Conservation (phyloP, 1,140 invertebrate genomes). For the Cyclargus thomasi region DNA sequence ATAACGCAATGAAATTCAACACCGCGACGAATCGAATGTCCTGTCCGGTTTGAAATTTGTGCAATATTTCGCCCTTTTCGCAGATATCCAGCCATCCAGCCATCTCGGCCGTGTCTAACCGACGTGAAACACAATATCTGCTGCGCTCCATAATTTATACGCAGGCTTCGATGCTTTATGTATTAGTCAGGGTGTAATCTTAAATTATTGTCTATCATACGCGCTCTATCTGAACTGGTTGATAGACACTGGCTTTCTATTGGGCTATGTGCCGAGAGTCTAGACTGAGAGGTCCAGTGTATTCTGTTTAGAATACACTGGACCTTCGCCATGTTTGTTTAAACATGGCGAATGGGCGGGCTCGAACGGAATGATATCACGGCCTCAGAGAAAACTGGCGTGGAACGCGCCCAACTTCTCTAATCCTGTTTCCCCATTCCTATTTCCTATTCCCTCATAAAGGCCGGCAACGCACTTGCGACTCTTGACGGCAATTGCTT, state of each 20-base stretch:
- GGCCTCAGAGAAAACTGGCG: too few relatives aligned
- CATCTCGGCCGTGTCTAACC: slow-evolving; percentile 54
- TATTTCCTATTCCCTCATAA: too few relatives aligned
- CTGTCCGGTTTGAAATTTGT: slow-evolving; percentile 69
- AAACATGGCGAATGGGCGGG: too few relatives aligned
- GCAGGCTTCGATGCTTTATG: slow-evolving; percentile 46
- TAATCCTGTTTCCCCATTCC: too few relatives aligned
- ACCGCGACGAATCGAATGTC: slow-evolving; percentile 70
- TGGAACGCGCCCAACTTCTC: too few relatives aligned
- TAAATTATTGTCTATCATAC: slow-evolving; percentile 42
- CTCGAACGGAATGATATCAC: too few relatives aligned
- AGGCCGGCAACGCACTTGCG: too few relatives aligned
- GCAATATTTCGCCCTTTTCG: slow-evolving; percentile 73
- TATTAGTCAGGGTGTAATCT: slow-evolving; percentile 49
- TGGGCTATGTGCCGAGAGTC: too few relatives aligned
- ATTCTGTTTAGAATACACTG: too few relatives aligned
- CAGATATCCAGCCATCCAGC: slow-evolving; percentile 44
- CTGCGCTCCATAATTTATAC: slow-evolving; percentile 67
- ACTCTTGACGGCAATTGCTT: too few relatives aligned
- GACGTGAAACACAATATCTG: slow-evolving; percentile 73
- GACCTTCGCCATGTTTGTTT: too few relatives aligned
- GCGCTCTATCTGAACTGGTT: neutral
- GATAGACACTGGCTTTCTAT: neutral
- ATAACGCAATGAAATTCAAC: slow-evolving; percentile 70
- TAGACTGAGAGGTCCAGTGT: too few relatives aligned